A percentile compares a stretch with the other conserved stretches of the same genome.
These are phyloP conservation scores for Falco berigora DNA, from an alignment of 2,797 vertebrate genomes.

Conservation along the genomic window DNA sequence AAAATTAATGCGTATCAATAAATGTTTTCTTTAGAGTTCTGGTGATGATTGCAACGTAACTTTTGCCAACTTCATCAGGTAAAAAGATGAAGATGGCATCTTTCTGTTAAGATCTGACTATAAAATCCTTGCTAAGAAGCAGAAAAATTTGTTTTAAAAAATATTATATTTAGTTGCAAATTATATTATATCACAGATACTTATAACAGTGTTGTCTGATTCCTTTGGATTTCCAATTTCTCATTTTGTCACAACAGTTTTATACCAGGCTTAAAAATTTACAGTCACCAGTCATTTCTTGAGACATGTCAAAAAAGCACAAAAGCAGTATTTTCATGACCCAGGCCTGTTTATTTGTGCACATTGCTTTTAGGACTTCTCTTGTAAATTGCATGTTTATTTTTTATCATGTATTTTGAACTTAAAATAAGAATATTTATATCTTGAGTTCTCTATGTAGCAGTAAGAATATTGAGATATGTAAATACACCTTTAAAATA, in stretches of 20 bases:
- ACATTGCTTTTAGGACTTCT: neutral
- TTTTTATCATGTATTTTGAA: neutral
- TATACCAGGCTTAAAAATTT: neutral
- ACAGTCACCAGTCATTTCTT: neutral
- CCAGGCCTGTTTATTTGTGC: neutral
- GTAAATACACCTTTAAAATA: neutral
- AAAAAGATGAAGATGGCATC: neutral
- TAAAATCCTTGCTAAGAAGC: neutral
- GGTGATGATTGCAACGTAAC: neutral
- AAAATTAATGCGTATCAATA: neutral
- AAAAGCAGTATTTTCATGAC: neutral
- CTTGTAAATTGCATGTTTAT: neutral
- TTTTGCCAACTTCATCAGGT: neutral
- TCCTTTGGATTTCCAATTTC: neutral
- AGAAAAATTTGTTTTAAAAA: neutral
- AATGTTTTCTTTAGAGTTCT: neutral
- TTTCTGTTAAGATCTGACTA: neutral
- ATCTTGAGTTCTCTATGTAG: neutral
- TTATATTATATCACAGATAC: neutral
- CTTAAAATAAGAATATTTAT: neutral
- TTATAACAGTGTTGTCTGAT: neutral
- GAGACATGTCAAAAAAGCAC: neutral
- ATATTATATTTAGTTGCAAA: neutral
- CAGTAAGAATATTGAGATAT: neutral
- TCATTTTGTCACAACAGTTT: neutral